A percentile compares a stretch with the other conserved stretches of the same genome.
These are phyloP conservation scores for Hydrozoanthus gracilis DNA, from an alignment of 92 coral and sea anemone genomes.

Conservation along the genomic window DNA sequence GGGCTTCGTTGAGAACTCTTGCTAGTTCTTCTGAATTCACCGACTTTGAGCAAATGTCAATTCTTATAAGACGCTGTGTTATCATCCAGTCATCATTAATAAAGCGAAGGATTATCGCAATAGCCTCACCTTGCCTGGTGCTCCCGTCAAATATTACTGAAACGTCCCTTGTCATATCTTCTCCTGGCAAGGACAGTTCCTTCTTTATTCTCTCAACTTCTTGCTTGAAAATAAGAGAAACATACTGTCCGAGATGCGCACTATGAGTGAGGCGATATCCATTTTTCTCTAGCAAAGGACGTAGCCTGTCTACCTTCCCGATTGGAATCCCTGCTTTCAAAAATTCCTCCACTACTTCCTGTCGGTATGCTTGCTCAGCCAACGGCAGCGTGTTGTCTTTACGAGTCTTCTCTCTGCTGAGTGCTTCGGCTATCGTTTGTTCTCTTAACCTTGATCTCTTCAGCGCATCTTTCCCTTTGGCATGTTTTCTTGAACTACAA, in stretches of 20 bases:
- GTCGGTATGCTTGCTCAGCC: constrained; percentile 58
- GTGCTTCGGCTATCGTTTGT: constrained; percentile 51
- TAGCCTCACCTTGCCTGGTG: constrained; percentile 63
- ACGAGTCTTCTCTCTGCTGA: constrained; percentile 57
- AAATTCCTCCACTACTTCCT: constrained; percentile 59
- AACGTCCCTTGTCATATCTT: constrained; percentile 62
- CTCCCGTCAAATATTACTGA: constrained; percentile 24
- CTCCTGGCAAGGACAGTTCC: constrained; percentile 60
- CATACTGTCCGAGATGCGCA: constrained; percentile 58
- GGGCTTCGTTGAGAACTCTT: constrained; percentile 59
- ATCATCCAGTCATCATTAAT: constrained; percentile 60
- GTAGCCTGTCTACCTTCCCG: constrained; percentile 56
- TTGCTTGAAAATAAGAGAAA: constrained; percentile 64
- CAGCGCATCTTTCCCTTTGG: constrained; percentile 35
- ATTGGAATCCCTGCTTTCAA: constrained; percentile 61
- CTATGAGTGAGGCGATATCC: constrained; percentile 55
- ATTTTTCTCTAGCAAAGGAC: constrained; percentile 54
- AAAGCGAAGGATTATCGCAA: constrained; percentile 59
- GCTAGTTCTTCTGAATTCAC: constrained; percentile 59
- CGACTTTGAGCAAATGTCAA: constrained; percentile 62
- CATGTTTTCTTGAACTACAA: constrained; percentile 35
- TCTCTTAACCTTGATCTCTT: constrained; percentile 56
- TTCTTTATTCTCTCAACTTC: constrained; percentile 59
- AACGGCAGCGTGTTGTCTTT: constrained; percentile 56
- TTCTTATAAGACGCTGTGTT: constrained; percentile 59